Conservation (phyloP, 2,888 invertebrate genomes). For the Capitulum mitella region DNA sequence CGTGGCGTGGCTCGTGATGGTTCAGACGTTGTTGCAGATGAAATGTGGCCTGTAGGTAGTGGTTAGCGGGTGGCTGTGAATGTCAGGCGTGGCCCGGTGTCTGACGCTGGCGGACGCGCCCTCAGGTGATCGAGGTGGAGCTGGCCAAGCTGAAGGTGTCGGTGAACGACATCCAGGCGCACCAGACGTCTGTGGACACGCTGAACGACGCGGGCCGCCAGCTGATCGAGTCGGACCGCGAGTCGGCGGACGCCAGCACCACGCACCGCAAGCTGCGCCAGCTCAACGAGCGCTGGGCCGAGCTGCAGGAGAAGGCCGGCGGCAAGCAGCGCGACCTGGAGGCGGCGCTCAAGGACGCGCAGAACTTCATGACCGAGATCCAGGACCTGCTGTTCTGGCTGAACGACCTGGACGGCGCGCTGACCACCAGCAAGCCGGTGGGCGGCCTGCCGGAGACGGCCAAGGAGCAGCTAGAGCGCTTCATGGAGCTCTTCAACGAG, state of each 20-base stretch:
- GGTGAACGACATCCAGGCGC: constrained; percentile 94
- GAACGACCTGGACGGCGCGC: constrained; percentile 86
- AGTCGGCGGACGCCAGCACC: constrained; percentile 67
- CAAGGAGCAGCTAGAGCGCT: constrained; percentile 89
- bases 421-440: constrained; percentile 90
- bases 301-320: constrained; percentile 75
- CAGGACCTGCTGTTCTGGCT: constrained; percentile 90
- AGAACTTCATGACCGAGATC: constrained; percentile 84
- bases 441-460: constrained; percentile 98
- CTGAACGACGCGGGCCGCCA: constrained; percentile 90
- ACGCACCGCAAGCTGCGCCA: constrained; percentile 77
- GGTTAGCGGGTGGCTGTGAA: too few species aligned
- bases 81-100: too few species aligned
- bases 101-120: too few species aligned
- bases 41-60: too few species aligned
- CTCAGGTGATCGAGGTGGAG: constrained; percentile 77
- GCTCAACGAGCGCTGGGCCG: constrained; percentile 84
- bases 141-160: constrained; percentile 84
- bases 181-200: constrained; percentile 89
- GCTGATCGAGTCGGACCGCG: constrained; percentile 79
- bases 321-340: constrained; percentile 81
- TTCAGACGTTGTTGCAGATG: too few species aligned
- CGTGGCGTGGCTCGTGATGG: too few species aligned
- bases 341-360: constrained; percentile 83
- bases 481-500: constrained; percentile 91